Evolutionary conservation across 2,888 invertebrate species (phyloP).

Genomic region (Chirona hameri): DNA sequence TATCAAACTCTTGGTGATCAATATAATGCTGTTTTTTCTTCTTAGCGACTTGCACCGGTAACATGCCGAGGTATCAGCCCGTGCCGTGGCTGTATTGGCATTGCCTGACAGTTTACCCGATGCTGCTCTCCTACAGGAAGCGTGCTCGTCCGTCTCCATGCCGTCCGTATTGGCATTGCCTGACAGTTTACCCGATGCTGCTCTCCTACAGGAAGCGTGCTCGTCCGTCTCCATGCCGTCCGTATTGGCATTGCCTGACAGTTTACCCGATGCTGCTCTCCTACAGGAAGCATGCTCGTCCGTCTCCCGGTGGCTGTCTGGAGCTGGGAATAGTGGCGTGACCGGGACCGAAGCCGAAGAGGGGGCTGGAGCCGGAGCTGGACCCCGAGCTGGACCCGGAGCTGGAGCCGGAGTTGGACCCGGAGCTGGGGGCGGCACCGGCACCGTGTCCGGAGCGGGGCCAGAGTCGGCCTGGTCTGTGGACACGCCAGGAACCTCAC

Average conservation of each 20-base stretch:
- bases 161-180: too few relatives aligned
- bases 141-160: conserved; percentile 38
- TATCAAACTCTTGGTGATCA: too few relatives aligned
- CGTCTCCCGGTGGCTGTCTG: conserved; percentile 48
- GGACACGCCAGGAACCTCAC: conserved; percentile 46
- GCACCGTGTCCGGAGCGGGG: not conserved
- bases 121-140: conserved; percentile 41
- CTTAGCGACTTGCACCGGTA: too few relatives aligned
- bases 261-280: not conserved
- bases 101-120: not conserved
- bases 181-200: not conserved
- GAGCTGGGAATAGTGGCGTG: too few relatives aligned
- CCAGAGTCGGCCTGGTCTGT: conserved; percentile 41
- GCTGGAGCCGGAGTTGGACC: too few relatives aligned
- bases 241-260: too few relatives aligned
- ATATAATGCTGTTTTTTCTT: too few relatives aligned
- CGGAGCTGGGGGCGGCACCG: conserved; percentile 7
- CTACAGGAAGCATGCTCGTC: conserved; percentile 44
- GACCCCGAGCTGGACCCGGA: too few relatives aligned
- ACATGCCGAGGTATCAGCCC: too few relatives aligned
- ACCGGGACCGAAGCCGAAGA: conserved; percentile 32
- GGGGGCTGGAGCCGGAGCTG: too few relatives aligned
- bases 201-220: conserved; percentile 43
- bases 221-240: too few relatives aligned
- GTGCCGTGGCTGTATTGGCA: too few relatives aligned